phyloP scores from a whole-genome alignment of 1,140 invertebrate genomes.

The Drosophila kanapiae region DNA sequence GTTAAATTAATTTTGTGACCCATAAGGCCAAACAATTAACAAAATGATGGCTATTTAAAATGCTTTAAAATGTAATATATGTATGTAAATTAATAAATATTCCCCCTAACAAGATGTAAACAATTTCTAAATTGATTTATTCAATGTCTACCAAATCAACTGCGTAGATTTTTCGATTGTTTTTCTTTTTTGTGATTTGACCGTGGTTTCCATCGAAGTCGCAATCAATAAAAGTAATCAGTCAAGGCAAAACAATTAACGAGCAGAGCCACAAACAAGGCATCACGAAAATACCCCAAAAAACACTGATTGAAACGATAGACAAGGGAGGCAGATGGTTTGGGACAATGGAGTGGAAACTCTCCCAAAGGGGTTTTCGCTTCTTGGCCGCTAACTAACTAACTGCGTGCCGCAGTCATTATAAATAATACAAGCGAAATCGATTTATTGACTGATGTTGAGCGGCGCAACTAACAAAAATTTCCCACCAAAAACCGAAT shows the following conservation, averaged over 20 bases:
- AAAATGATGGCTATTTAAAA: neutral
- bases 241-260: conserved; percentile 69
- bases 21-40: neutral
- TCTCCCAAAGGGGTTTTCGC: conserved; percentile 22
- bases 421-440: conserved; percentile 76
- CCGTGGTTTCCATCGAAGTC: conserved; percentile 1
- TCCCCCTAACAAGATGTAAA: too few species aligned
- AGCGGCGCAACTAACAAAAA: conserved; percentile 45
- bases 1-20: rapidly evolving
- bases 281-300: conserved; percentile 26
- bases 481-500: conserved; percentile 25
- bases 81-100: too few species aligned
- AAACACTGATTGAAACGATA: conserved; percentile 35
- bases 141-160: conserved; percentile 26
- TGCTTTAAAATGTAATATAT: neutral
- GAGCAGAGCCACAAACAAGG: conserved; percentile 34
- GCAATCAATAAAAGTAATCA: conserved; percentile 76
- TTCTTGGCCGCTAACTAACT: conserved; percentile 37
- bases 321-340: neutral
- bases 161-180: conserved; percentile 26
- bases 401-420: conserved; percentile 60
- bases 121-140: conserved; percentile 8
- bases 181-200: conserved; percentile 23
- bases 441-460: conserved; percentile 80
- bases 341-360: neutral